phyloP scores from a whole-genome alignment of 2,113 vertebrate genomes.

The Columba janthina region DNA sequence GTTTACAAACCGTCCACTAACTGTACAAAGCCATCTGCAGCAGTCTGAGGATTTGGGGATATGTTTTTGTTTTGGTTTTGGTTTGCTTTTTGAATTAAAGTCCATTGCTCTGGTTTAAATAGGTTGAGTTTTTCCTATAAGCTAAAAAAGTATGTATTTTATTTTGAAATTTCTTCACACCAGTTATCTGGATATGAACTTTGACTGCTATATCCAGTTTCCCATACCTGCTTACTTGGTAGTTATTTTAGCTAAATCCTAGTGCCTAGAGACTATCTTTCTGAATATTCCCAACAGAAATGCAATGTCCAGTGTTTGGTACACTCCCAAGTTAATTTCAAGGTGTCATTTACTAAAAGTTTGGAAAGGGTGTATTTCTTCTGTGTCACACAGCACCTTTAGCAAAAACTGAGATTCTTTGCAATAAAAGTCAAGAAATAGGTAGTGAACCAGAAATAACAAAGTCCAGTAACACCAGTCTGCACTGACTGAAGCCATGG shows the following conservation, averaged over 20 bases:
- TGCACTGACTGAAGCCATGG: not conserved
- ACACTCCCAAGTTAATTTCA: not conserved
- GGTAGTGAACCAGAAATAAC: not conserved
- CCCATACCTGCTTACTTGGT: not conserved
- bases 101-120: not conserved
- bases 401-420: not conserved
- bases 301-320: not conserved
- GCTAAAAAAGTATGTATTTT: not conserved
- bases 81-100: not conserved
- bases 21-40: not conserved
- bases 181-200: not conserved
- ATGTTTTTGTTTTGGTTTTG: not conserved
- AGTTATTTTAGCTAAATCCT: not conserved
- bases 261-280: not conserved
- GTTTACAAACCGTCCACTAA: not conserved
- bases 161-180: not conserved
- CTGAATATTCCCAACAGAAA: not conserved
- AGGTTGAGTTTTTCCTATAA: not conserved
- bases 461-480: not conserved
- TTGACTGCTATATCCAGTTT: not conserved
- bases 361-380: not conserved
- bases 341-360: not conserved
- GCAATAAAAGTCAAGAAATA: not conserved
- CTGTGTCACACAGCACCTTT: not conserved
- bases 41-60: not conserved